Base-by-base conservation (phyloP, 2,113 vertebrate species). In the Gymnobelideus leadbeateri region DNA sequence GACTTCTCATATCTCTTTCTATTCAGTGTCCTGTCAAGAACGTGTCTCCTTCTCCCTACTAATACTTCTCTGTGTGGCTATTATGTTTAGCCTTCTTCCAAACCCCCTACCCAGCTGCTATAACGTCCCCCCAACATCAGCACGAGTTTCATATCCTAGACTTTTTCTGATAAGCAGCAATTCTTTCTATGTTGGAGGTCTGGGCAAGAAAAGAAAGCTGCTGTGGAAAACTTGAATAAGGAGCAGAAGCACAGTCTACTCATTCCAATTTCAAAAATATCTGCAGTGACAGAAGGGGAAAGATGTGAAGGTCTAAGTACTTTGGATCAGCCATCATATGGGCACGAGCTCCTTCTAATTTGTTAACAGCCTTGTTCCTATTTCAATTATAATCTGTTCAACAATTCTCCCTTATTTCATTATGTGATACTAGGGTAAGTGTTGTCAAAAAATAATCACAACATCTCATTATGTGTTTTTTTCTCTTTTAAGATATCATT, bases 401-500 rank as follows among this genome's bases (percentile, higher is more conserved):
- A 57, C 1, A 52, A 55, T 0, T 89, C 16, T 52, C 37, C 28
- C 92, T 96, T 43, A 91, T 51, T 95, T 95, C 91, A 90, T 84
- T 93, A 77, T 2, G 68, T 50, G 3, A 47, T 28, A 92, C 31
- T 5, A 84, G 94, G 49, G 49, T 89, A 95, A 95, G 9, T 91
- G 28, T 2, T 52, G 16, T 1, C 90, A 91, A 91, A 94, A 50
- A 24, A n/a, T 89, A 90, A 46, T 94, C 51, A 95, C 49, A 95
- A 52, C 37, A 92, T 54, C 23, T 26, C 97, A 91, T 95, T 52
- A 95, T 21, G 23, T 93, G 8, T 14, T 84, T 52, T 92, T 92
- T 93, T 91, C 61, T 68, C 52, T 91, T 55, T 10, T 90, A 57
- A 94, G 90, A 91, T 46, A 52, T 51, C 91, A 94, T 91, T 95